phyloP scores from a whole-genome alignment of 1,140 invertebrate species.

The Nymphalis io region DNA sequence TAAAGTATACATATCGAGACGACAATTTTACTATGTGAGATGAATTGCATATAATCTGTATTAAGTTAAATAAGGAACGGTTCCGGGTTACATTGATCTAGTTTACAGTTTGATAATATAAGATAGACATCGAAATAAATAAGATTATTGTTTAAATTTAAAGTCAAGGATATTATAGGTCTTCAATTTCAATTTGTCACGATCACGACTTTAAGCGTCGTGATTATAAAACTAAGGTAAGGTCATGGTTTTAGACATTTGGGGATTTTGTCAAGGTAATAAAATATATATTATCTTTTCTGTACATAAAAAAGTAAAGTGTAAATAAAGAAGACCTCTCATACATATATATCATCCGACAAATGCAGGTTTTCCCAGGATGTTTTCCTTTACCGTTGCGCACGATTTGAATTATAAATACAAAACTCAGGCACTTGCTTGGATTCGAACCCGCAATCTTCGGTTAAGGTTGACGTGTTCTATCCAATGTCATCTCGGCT shows the following conservation, averaged over 20 bases:
- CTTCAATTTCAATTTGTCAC: conserved; percentile 70
- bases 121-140: conserved; percentile 23
- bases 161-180: conserved; percentile 69
- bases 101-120: conserved; percentile 14
- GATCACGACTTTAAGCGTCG: conserved; percentile 61
- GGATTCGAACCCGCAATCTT: too few relatives aligned
- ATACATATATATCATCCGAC: too few relatives aligned
- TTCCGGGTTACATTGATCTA: conserved; percentile 15
- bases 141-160: conserved; percentile 41
- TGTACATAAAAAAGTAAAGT: conserved; percentile 6
- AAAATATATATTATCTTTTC: neutral
- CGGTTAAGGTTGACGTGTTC: too few relatives aligned
- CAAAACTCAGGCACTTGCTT: too few relatives aligned
- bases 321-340: neutral
- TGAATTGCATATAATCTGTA: neutral
- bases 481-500: too few relatives aligned
- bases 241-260: conserved; percentile 46
- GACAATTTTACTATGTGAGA: neutral
- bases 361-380: too few relatives aligned
- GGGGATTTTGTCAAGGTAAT: conserved; percentile 54
- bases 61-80: conserved; percentile 9
- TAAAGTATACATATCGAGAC: neutral
- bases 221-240: conserved; percentile 51
- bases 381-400: too few relatives aligned
- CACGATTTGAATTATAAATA: too few relatives aligned